These are phyloP conservation scores for Salticus scenicus DNA, from an alignment of 2,888 invertebrate genomes.

Conservation along the genomic window DNA sequence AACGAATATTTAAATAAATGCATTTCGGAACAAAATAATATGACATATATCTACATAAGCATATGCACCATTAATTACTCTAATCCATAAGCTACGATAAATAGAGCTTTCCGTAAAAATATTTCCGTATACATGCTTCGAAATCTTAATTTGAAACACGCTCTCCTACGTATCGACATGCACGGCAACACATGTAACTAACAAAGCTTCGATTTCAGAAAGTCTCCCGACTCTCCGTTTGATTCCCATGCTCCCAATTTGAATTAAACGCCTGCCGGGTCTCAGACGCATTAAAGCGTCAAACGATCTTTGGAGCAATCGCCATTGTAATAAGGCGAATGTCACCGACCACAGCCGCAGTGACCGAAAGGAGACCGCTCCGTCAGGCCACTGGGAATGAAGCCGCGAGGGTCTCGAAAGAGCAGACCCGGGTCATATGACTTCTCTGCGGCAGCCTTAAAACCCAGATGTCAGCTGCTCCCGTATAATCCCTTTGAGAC, in stretches of 20 bases:
- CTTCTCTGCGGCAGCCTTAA: conserved; percentile 63
- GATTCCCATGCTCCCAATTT: conserved; percentile 12
- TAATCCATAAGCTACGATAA: no score
- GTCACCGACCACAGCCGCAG: conserved; percentile 26
- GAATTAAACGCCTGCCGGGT: conserved; percentile 4
- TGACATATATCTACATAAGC: no score
- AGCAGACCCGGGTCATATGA: conserved; percentile 57
- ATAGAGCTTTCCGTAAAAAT: no score
- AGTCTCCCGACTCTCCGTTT: not conserved
- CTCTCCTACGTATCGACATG: not conserved
- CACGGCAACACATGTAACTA: not conserved
- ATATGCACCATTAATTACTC: no score
- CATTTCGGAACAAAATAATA: no score
- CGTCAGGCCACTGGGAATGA: conserved; percentile 45
- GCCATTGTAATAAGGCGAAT: conserved; percentile 49
- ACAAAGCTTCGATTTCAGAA: not conserved
- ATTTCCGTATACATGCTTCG: no score
- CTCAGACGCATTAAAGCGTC: not conserved
- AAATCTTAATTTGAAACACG: no score
- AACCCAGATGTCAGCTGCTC: conserved; percentile 60
- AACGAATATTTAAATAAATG: no score
- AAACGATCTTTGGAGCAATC: conserved; percentile 11
- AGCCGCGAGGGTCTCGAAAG: conserved; percentile 47
- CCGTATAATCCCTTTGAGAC: conserved; percentile 67
- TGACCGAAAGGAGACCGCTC: conserved; percentile 27